Base-by-base conservation (phyloP, 2,888 invertebrate species). In the Lamproptera curius region DNA sequence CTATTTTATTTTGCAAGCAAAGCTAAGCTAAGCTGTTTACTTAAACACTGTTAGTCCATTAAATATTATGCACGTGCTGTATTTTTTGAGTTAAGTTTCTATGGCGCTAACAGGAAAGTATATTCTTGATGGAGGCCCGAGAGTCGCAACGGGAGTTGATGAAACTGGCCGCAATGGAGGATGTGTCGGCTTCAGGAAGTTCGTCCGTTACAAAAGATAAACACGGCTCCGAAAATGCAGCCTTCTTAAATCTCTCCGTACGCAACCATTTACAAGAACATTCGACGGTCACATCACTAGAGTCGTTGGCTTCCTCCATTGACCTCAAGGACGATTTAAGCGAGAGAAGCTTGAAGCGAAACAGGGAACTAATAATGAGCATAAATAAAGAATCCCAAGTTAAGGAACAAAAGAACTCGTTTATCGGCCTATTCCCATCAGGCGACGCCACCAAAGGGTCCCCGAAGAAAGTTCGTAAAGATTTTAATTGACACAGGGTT, bases 81-180 rank as follows among this genome's bases (percentile, higher is more conserved):
- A 13, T 35, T 31, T 49, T 40, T 50, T 50, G 31, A 41, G 35
- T 40, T 41, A 15, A 39, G 38, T 43, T 78, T 62, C 31, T 41
- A 20, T 38, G 16, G 37, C 39, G 46, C 59, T 54, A 56, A 62
- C 76, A 92, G 91, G 95, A 95, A 81, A 95, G 94, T 71, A 93
- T 96, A 66, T 96, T 95, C 76, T 79, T 94, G 67, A 80, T 95
- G 58, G 94, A 94, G 76, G 94, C 94, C 16, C 91, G 94, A 57
- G 94, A 93, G 66, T 92, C 91, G 51, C 93, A 94, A 65, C 90
- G 91, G 53, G 90, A 90, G 14, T 61, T 92, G 33, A 89, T 92
- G 67, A 70, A 67, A 39, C 61, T 66, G 49, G 72, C 80, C 2
- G 76, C 75, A 11, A 51, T 72, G 20, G 77, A 79, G 8, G 70